phyloP scores from a whole-genome alignment of 2,888 invertebrate genomes.

The Thymelicus sylvestris region DNA sequence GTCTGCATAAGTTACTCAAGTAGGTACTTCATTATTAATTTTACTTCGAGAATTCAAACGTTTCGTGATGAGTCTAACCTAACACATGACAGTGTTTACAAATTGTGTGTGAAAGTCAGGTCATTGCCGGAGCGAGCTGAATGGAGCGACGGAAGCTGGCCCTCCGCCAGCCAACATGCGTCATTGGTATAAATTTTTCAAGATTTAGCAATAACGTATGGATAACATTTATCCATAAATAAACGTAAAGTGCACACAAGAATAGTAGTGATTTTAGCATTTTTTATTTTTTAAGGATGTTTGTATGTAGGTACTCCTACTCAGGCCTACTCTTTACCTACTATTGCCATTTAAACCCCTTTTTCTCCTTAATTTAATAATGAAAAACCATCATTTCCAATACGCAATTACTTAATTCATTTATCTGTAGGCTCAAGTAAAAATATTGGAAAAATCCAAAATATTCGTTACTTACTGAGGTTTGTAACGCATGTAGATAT shows the following conservation, averaged over 20 bases:
- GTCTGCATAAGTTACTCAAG: too few relatives aligned
- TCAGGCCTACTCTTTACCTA: too few relatives aligned
- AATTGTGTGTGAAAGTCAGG: conserved; percentile 59
- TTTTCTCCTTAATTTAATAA: too few relatives aligned
- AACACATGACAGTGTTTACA: conserved; percentile 39
- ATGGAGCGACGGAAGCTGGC: conserved; percentile 78
- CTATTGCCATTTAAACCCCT: too few relatives aligned
- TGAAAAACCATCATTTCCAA: too few relatives aligned
- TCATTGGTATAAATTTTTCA: conserved; percentile 63
- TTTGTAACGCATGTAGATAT: too few relatives aligned
- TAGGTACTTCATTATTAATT: not conserved
- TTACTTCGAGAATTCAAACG: conserved; percentile 2
- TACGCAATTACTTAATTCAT: too few relatives aligned
- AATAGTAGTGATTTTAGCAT: conserved; percentile 8
- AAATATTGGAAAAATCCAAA: too few relatives aligned
- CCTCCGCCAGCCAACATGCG: conserved; percentile 68
- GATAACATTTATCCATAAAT: conserved; percentile 33
- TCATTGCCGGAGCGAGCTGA: conserved; percentile 78
- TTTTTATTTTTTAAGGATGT: not conserved
- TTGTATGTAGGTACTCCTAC: not conserved
- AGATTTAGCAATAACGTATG: conserved; percentile 54
- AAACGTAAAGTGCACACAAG: conserved; percentile 24
- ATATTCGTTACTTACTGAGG: too few relatives aligned
- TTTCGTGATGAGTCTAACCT: conserved; percentile 1
- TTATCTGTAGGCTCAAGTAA: too few relatives aligned